These are phyloP conservation scores for Tinea pellionella DNA, from an alignment of 2,888 invertebrate species.

Conservation along the genomic window DNA sequence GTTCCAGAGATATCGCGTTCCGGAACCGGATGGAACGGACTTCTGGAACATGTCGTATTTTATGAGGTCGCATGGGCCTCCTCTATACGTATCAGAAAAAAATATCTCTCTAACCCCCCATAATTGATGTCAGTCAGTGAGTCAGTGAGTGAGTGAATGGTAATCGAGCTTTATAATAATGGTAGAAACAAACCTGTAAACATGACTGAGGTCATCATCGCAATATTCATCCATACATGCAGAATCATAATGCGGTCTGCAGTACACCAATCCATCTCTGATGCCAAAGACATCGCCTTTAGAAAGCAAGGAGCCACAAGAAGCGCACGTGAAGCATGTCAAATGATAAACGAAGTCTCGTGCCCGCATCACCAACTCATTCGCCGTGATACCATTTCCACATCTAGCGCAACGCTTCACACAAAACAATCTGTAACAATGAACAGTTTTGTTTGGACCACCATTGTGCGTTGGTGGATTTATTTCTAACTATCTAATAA, in stretches of 20 bases:
- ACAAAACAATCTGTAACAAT: conserved; percentile 82
- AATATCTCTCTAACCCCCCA: too few species aligned
- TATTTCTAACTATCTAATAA: not conserved
- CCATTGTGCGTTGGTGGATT: not conserved
- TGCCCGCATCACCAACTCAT: conserved; percentile 92
- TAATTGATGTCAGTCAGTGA: too few species aligned
- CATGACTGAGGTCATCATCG: conserved; percentile 64
- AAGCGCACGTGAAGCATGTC: conserved; percentile 88
- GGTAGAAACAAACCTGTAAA: conserved; percentile 39
- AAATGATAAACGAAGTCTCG: conserved; percentile 89
- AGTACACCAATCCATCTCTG: conserved; percentile 82
- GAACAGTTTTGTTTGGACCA: not conserved
- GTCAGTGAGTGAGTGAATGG: too few species aligned
- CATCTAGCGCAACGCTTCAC: conserved; percentile 89
- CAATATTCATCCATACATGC: conserved; percentile 72
- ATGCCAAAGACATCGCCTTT: conserved; percentile 94
- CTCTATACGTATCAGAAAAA: too few species aligned
- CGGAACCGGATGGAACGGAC: too few species aligned
- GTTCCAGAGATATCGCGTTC: too few species aligned
- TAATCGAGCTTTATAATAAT: too few species aligned
- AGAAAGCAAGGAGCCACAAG: conserved; percentile 83
- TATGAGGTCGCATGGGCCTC: too few species aligned
- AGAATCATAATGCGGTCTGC: conserved; percentile 69
- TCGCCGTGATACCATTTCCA: conserved; percentile 84
- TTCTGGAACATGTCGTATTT: too few species aligned